Base-by-base conservation (phyloP, 2,888 invertebrate genomes). In the Oeneis ivallda region DNA sequence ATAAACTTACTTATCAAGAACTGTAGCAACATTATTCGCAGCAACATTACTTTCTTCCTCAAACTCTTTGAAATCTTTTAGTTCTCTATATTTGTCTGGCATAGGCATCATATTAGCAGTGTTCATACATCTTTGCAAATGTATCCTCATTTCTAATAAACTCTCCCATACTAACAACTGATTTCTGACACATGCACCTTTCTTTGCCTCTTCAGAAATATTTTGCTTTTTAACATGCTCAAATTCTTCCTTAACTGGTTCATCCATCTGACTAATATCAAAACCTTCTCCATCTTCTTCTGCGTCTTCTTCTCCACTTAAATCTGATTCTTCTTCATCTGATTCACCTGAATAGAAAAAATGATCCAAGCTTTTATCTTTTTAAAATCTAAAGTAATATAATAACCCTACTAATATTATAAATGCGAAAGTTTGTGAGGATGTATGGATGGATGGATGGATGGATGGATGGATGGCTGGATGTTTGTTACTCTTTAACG, bases 141-240 rank as follows among this genome's bases (percentile, higher is more conserved):
- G 96, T 74, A 98, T 98, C 71, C 98, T 93, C 80, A 95, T 93
- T 86, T 98, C 98, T 32, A 98, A 82, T 5, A 98, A 82, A 64
- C 93, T 94, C 81, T 98, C 98, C 97, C 97, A 98, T 1, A 97
- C 79, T 47, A 93, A 87, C 37, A 96, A 81, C 79, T 96, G 96
- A 75, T 94, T 95, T 77, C 94, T 92, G 0, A 96, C 94, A 77
- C 94, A 93, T 13, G 89, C 83, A 1, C 95, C 96, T 79, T 95
- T 95, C 73, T 94, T 93, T 0, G 94, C 88, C 77, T 94, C 94
- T 66, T 89, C 91, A 0, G 92, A 88, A 2, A 92, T 70, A 76
- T 94, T 93, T 63, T 87, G 86, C 54, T 93, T 88, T 66, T 93
- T 92, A 47, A 95, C 85, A 83, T 93, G 93, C 80, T 93, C 91